Base-by-base conservation (phyloP, 1,140 invertebrate genomes). In the Hycleus cichorii region DNA sequence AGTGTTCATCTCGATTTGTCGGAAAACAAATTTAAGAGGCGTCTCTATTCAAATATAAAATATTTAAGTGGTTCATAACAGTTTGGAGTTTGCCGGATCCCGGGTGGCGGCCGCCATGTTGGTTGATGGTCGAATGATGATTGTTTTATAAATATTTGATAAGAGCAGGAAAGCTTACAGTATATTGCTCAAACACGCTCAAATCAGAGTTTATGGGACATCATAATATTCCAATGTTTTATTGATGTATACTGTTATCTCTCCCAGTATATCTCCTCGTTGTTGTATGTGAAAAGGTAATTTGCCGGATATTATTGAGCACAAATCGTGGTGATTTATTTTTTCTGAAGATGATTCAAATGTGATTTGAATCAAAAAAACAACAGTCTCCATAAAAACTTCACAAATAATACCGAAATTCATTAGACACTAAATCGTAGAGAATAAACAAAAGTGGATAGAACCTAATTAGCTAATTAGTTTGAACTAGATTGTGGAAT, bases 121-220 rank as follows among this genome's bases (percentile, higher is more conserved):
- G 71, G 62, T 63, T 73, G 72, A 74, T 74, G 72, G 71, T 60
- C 70, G 70, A 72, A 74, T 72, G 72, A 74, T 74, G 72, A 74
- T 74, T 74, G 72, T 73, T 73, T 73, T 69, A 72, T 74, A 71
- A 74, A 74, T 74, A 72, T 71, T 72, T 71, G 63, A 74, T 70
- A 49, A 54, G 39, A 57, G 18, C 39, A 40, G 60, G 60, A 54
- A 51, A 64, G 61, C 62, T 60, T 44, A 64, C 47, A 64, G 56
- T 65, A 7, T 32, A 7, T 7, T 32, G 60, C 56, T 65, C 60
- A 59, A 44, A 53, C 57, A 40, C 27, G 68, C 65, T 69, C 69
- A 72, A 72, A 72, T 72, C 70, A 72, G 70, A 69, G 69, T 72
- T 72, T 72, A 72, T 72, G 70, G 69, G 66, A 70, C 70, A 69